Evolutionary conservation across 2,797 vertebrate species (phyloP).

Genomic region (Tolypeutes matacus): DNA sequence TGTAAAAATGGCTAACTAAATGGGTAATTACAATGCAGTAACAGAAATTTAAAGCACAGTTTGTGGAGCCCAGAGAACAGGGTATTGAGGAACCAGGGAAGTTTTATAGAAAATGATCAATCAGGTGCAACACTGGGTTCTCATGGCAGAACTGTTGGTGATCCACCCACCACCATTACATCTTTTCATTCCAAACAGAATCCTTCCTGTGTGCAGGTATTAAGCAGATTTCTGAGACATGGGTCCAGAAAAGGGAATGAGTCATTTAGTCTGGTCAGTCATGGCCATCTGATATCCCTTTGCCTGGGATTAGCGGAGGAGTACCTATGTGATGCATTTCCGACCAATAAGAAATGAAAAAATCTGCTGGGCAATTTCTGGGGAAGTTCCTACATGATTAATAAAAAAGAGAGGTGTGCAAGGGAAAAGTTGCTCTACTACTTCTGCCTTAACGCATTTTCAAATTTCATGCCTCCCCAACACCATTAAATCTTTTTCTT

Average conservation of each 20-base stretch:
- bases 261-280: neutral
- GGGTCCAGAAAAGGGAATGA: neutral
- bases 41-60: neutral
- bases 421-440: neutral
- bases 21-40: neutral
- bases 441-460: neutral
- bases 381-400: neutral
- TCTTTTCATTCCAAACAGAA: neutral
- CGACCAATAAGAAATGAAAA: neutral
- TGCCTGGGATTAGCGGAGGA: neutral
- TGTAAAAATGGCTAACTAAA: neutral
- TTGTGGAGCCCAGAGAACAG: neutral
- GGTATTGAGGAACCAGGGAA: neutral
- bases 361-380: neutral
- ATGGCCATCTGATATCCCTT: neutral
- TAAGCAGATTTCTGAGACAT: neutral
- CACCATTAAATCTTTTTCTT: neutral
- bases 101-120: neutral
- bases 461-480: neutral
- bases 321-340: neutral
- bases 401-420: neutral
- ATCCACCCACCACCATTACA: neutral
- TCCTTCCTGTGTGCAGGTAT: neutral
- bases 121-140: neutral
- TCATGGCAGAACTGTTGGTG: neutral